Evolutionary conservation across 2,113 vertebrate genomes (phyloP), one percentile per base, ranked within the genome.

Genomic region (Pongo abelii): DNA sequence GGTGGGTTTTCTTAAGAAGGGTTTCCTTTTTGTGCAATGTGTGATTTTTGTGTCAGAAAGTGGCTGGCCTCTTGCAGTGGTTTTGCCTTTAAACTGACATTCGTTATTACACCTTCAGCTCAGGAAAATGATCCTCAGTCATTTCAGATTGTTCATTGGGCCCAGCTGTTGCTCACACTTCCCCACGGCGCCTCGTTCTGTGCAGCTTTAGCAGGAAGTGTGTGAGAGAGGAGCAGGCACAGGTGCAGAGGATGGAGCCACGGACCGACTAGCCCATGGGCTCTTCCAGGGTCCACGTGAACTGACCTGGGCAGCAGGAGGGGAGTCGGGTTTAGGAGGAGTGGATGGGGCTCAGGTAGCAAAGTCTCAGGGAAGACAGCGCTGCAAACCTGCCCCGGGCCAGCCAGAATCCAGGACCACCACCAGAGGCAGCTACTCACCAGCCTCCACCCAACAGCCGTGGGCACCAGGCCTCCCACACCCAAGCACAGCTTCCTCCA

Each of bases 191-290:
- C 38, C 48, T 3, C 20, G 0, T 72, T n/a, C 52, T 8, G 20
- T 27, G 22, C 52, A 48, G 81, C 14, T 74, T 38, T 22, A n/a
- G 55, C 35, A 61, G 81, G 35, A 50, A 75, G 35, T 2, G 2
- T 5, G 18, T 3, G 27, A 4, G 1, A 0, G 2, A 35, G 80
- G 6, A 0, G 27, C 1, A 0, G 40, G 32, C 38, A 3, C 8
- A 43, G 43, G 6, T 16, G 27, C 8, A 6, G 35, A 35, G 48
- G 64, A 22, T 17, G 5, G 67, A 72, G 32, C 30, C 5, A 16
- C 22, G 2, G 38, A 11, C 40, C 74, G 14, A 17, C 20, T 2
- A 30, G 64, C 20, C 12, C 27, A 3, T 11, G 43, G 74, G 40
- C 40, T n/a, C 72, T 46, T 48, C 16, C 2, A 40, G 23, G 69